Percentiles rank a stretch among this genome's conserved stretches.
phyloP scores from a whole-genome alignment of 2,797 vertebrate genomes.

The Halcyon chelicuti region DNA sequence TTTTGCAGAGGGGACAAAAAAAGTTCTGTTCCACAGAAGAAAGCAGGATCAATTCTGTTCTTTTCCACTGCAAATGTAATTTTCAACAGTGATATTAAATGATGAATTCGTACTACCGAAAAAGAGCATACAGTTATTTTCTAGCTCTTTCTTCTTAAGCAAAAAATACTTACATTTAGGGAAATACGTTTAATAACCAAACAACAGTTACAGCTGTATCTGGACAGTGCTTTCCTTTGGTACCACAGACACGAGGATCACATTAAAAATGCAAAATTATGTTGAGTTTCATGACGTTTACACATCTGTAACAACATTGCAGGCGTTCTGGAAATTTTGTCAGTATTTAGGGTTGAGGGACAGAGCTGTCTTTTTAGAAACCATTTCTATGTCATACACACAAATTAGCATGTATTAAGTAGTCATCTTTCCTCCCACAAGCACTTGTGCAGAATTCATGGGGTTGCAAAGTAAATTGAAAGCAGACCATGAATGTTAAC shows the following conservation, averaged over 20 bases:
- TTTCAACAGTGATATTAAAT: not conserved
- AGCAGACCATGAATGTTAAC: constrained; percentile 28
- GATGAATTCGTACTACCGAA: not conserved
- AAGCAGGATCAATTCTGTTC: not conserved
- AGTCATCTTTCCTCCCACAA: constrained; percentile 40
- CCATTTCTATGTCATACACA: not conserved
- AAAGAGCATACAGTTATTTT: not conserved
- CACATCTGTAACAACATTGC: not conserved
- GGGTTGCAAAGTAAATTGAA: constrained; percentile 48
- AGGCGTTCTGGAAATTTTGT: not conserved
- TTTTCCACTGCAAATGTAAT: not conserved
- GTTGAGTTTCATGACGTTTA: not conserved
- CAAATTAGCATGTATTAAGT: constrained; percentile 29
- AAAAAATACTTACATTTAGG: not conserved
- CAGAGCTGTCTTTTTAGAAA: constrained; percentile 7
- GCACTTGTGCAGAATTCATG: constrained; percentile 9
- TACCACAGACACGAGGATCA: not conserved
- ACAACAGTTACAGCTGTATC: not conserved
- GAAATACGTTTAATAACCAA: not conserved
- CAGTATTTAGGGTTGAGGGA: not conserved
- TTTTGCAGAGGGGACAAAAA: not conserved
- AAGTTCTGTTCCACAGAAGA: not conserved
- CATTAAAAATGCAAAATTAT: not conserved
- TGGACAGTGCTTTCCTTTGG: not conserved
- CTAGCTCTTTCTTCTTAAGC: not conserved